These are phyloP conservation scores for Anguilla obscura DNA, from an alignment of 2,797 vertebrate species.

Conservation along the genomic window DNA sequence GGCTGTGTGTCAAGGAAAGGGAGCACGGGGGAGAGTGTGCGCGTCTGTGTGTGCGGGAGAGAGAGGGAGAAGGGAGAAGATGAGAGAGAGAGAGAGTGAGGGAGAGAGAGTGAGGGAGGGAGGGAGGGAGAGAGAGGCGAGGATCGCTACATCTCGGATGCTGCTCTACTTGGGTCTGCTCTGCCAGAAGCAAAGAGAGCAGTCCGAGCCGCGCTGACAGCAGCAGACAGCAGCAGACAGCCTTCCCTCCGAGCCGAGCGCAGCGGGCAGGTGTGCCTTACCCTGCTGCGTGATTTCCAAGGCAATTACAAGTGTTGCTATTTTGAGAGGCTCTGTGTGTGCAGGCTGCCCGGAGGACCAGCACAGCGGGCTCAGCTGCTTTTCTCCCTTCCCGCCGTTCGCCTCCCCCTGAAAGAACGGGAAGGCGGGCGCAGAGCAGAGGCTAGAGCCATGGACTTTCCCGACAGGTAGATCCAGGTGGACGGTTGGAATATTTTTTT, in stretches of 20 bases:
- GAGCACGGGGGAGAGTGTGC: neutral
- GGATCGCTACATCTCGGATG: conserved; percentile 18
- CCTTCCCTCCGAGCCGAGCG: neutral
- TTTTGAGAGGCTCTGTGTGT: conserved; percentile 33
- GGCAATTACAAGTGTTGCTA: conserved; percentile 35
- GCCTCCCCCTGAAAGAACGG: neutral
- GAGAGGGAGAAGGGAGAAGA: conserved; percentile 19
- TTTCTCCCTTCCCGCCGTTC: neutral
- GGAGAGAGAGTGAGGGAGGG: conserved; percentile 13
- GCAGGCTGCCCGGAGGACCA: neutral
- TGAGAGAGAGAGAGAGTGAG: conserved; percentile 35
- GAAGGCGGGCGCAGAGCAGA: neutral
- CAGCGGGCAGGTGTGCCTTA: conserved; percentile 26
- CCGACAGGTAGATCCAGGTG: conserved; percentile 26
- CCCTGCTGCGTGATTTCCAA: conserved; percentile 14
- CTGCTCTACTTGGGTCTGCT: conserved; percentile 4
- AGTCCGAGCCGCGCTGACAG: neutral
- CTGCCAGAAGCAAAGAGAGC: neutral
- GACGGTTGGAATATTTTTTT: neutral
- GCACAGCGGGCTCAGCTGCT: neutral
- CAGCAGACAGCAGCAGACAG: neutral
- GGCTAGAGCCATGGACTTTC: neutral
- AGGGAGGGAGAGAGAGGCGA: conserved; percentile 24
- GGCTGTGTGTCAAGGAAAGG: neutral
- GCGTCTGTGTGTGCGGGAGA: neutral